Evolutionary conservation across 1,140 invertebrate species (phyloP).

Genomic region (Chelonus insularis): DNA sequence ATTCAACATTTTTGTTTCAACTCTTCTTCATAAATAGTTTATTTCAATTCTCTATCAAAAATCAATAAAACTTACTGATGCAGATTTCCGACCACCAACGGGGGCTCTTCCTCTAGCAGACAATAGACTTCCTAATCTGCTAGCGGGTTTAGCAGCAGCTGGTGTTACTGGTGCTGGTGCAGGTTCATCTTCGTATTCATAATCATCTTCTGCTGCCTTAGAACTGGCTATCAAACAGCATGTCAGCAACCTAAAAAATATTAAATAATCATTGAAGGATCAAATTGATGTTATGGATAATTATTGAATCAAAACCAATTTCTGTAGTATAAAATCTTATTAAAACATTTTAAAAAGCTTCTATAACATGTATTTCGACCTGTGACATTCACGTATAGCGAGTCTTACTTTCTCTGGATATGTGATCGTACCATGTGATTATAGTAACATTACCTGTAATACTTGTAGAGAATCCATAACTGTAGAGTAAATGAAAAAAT

Average conservation of each 20-base stretch:
- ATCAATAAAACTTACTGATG: slow-evolving; percentile 28
- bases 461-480: background rate
- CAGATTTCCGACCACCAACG: slow-evolving; percentile 37
- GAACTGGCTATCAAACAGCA: slow-evolving; percentile 39
- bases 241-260: slow-evolving; percentile 37
- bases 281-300: background rate
- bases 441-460: slow-evolving; percentile 26
- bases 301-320: background rate
- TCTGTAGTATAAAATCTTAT: background rate
- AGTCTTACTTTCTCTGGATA: slow-evolving; percentile 47
- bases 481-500: background rate
- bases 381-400: slow-evolving; percentile 49
- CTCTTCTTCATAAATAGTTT: no score
- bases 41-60: no score
- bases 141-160: slow-evolving; percentile 33
- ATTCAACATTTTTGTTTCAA: no score
- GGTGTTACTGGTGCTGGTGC: slow-evolving; percentile 38
- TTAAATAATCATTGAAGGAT: background rate
- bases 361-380: slow-evolving; percentile 42
- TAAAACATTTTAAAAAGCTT: background rate
- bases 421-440: slow-evolving; percentile 24
- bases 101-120: slow-evolving; percentile 38
- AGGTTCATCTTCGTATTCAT: slow-evolving; percentile 45
- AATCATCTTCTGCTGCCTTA: slow-evolving; percentile 43
- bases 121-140: slow-evolving; percentile 41